A percentile compares a stretch with the other conserved stretches of the same genome.
Conservation (phyloP, 2,888 invertebrate species). For the Drosophila dives region DNA sequence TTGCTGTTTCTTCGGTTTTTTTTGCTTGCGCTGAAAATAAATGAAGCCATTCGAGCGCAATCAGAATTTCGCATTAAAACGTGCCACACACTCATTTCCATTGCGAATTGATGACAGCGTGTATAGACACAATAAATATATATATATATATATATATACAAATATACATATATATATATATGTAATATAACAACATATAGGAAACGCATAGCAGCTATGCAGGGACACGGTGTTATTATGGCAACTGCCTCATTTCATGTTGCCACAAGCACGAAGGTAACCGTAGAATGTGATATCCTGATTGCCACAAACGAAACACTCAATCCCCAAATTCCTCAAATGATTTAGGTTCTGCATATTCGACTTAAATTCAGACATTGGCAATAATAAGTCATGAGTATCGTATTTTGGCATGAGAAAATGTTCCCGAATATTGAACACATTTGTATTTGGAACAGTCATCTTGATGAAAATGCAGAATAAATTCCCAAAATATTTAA, state of each 20-base stretch:
- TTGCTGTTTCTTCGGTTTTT: slow-evolving; percentile 16
- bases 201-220: slow-evolving; percentile 32
- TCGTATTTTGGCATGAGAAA: slow-evolving; percentile 23
- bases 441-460: background rate
- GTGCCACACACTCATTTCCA: slow-evolving; percentile 65
- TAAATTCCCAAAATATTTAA: background rate
- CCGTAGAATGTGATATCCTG: slow-evolving; percentile 33
- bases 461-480: background rate
- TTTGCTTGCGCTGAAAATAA: slow-evolving; percentile 61
- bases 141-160: background rate
- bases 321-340: slow-evolving; percentile 41
- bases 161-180: slow-evolving; percentile 9
- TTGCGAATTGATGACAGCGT: slow-evolving; percentile 64
- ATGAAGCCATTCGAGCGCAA: slow-evolving; percentile 80
- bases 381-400: slow-evolving; percentile 32
- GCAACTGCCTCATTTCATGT: slow-evolving; percentile 5
- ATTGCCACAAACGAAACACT: slow-evolving; percentile 44
- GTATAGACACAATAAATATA: slow-evolving; percentile 19
- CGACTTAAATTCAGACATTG: slow-evolving; percentile 19
- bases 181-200: slow-evolving; percentile 19
- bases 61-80: slow-evolving; percentile 77
- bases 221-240: background rate
- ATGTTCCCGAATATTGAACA: slow-evolving; percentile 37
- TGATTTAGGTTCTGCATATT: slow-evolving; percentile 32
- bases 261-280: slow-evolving; percentile 21